Evolutionary conservation across 2,113 vertebrate species (phyloP).

Genomic region (Microcebus tavaratra): DNA sequence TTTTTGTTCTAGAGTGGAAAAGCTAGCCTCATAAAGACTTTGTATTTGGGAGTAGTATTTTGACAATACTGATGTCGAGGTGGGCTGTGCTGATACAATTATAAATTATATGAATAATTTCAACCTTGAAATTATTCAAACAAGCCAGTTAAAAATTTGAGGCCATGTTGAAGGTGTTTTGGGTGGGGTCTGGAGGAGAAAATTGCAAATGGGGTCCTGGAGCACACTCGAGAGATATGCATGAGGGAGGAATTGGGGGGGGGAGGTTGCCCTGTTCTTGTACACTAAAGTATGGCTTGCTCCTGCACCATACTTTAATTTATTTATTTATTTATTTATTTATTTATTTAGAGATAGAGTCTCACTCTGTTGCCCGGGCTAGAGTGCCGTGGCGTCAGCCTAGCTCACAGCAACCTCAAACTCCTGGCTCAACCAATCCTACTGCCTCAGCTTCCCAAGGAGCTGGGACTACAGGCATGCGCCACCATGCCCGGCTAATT

Average conservation of each 20-base stretch:
- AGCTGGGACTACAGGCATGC: too few species aligned
- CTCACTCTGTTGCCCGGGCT: too few species aligned
- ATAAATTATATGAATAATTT: too few species aligned
- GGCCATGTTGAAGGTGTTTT: conserved; percentile 65
- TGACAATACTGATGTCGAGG: background rate
- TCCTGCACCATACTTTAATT: background rate
- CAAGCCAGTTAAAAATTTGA: background rate
- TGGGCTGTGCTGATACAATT: conserved; percentile 11
- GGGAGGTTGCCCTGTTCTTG: background rate
- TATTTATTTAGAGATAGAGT: too few species aligned
- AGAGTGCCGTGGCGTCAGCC: too few species aligned
- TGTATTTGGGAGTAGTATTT: background rate
- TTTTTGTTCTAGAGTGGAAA: background rate
- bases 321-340: too few species aligned
- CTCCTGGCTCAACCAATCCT: too few species aligned
- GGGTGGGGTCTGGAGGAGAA: conserved; percentile 54
- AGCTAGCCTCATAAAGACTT: conserved; percentile 6
- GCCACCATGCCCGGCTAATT: too few species aligned
- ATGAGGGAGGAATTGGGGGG: too few species aligned
- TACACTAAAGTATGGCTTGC: background rate
- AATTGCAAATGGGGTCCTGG: conserved; percentile 7
- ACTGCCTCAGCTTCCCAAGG: too few species aligned
- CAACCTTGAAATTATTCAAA: too few species aligned
- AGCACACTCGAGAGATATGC: background rate
- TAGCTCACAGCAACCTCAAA: too few species aligned